Conservation (phyloP, 2,888 invertebrate genomes). For the Ormyrus pomaceus region DNA sequence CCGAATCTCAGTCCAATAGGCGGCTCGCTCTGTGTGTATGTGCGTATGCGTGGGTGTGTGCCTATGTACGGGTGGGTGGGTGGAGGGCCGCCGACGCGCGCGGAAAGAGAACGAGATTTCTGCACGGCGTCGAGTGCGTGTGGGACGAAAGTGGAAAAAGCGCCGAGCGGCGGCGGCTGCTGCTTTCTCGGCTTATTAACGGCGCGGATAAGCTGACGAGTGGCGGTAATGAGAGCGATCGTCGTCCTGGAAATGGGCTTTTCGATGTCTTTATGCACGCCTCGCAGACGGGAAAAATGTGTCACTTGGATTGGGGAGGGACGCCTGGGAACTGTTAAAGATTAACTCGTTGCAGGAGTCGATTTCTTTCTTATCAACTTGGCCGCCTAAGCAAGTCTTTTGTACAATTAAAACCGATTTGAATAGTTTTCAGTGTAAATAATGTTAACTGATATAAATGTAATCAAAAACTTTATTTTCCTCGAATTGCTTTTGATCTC, state of each 20-base stretch:
- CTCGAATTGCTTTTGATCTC: too few species aligned
- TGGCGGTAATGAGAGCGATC: constrained; percentile 28
- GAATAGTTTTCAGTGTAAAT: too few species aligned
- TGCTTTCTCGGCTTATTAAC: constrained; percentile 45
- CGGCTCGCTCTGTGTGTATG: constrained; percentile 48
- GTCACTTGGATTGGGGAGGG: constrained; percentile 16
- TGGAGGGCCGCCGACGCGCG: not conserved
- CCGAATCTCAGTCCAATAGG: constrained; percentile 75
- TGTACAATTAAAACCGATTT: too few species aligned
- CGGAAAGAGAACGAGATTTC: constrained; percentile 1
- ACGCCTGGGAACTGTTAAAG: constrained; percentile 21
- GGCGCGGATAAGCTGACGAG: constrained; percentile 37
- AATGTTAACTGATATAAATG: too few species aligned
- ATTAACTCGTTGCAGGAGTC: constrained; percentile 35
- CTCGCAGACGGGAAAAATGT: constrained; percentile 7
- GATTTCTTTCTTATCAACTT: too few species aligned
- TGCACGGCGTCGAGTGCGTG: not conserved
- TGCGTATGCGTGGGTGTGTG: constrained; percentile 17
- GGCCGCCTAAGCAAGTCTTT: too few species aligned
- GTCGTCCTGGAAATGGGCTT: constrained; percentile 4
- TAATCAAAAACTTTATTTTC: too few species aligned
- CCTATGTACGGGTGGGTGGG: not conserved
- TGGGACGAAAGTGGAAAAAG: constrained; percentile 25
- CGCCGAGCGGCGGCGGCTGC: constrained; percentile 2
- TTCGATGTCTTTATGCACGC: not conserved